Evolutionary conservation across 2,113 vertebrate species (phyloP).

Genomic region (Nothocercus nigrocapillus): DNA sequence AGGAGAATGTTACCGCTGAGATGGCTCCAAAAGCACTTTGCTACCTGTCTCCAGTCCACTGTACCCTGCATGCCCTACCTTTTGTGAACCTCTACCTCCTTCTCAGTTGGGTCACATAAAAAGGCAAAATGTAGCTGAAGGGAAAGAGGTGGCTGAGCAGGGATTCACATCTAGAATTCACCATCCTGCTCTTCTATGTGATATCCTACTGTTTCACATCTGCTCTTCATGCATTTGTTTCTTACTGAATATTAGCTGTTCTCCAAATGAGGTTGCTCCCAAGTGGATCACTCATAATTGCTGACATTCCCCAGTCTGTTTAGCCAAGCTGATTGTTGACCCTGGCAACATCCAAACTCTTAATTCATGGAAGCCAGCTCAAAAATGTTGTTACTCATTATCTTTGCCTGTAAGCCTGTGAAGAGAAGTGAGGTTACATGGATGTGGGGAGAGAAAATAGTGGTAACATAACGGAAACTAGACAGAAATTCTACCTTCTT

Average conservation of each 20-base stretch:
- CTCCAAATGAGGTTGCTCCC: not conserved
- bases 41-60: not conserved
- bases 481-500: not conserved
- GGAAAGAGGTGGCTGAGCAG: not conserved
- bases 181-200: not conserved
- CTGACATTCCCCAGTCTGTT: not conserved
- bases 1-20: not conserved
- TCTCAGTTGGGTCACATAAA: not conserved
- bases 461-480: not conserved
- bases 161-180: not conserved
- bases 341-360: not conserved
- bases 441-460: not conserved
- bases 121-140: not conserved
- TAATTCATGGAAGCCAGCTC: not conserved
- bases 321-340: not conserved
- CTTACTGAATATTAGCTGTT: not conserved
- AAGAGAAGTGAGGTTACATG: not conserved
- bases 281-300: not conserved
- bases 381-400: not conserved
- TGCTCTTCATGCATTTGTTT: not conserved
- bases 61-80: not conserved
- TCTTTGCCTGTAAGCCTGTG: not conserved
- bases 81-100: not conserved
- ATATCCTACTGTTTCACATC: not conserved
- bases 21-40: not conserved